Evolutionary conservation across 2,888 invertebrate genomes (phyloP).

Genomic region (Didymodactylos carnosus): DNA sequence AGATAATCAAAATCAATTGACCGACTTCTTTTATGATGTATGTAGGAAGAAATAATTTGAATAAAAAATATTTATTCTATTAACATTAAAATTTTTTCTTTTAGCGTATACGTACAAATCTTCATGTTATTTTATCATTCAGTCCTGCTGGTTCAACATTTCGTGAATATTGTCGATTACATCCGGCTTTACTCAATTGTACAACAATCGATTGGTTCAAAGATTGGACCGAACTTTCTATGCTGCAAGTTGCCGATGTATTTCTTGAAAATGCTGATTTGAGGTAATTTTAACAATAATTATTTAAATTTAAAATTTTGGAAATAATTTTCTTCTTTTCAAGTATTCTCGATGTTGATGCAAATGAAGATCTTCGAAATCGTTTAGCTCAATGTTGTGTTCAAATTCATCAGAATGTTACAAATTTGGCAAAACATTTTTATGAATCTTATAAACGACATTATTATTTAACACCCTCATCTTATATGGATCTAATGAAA

Average conservation of each 20-base stretch:
- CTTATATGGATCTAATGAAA: slow-evolving; percentile 32
- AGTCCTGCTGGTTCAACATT: slow-evolving; percentile 30
- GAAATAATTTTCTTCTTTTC: neutral
- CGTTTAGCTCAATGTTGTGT: slow-evolving; percentile 28
- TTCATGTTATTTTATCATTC: slow-evolving; percentile 32
- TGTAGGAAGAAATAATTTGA: neutral
- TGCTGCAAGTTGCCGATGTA: slow-evolving; percentile 30
- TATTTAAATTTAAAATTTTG: neutral
- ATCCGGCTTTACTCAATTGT: slow-evolving; percentile 33
- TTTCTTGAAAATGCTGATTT: slow-evolving; percentile 30
- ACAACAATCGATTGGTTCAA: slow-evolving; percentile 35
- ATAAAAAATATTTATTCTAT: neutral
- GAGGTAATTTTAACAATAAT: neutral
- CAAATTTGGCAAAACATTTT: slow-evolving; percentile 21
- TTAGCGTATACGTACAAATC: slow-evolving; percentile 26
- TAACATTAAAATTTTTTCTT: neutral
- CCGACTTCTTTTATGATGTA: slow-evolving; percentile 28
- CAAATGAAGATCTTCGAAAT: slow-evolving; percentile 22
- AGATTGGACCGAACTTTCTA: slow-evolving; percentile 31
- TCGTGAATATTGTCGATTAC: slow-evolving; percentile 31
- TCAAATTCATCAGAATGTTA: slow-evolving; percentile 26
- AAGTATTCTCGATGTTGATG: neutral
- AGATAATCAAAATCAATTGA: slow-evolving; percentile 27
- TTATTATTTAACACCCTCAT: slow-evolving; percentile 31
- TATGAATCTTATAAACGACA: slow-evolving; percentile 28